These are phyloP conservation scores for Psix sp. DNA, from an alignment of 1,140 invertebrate species.

Conservation along the genomic window DNA sequence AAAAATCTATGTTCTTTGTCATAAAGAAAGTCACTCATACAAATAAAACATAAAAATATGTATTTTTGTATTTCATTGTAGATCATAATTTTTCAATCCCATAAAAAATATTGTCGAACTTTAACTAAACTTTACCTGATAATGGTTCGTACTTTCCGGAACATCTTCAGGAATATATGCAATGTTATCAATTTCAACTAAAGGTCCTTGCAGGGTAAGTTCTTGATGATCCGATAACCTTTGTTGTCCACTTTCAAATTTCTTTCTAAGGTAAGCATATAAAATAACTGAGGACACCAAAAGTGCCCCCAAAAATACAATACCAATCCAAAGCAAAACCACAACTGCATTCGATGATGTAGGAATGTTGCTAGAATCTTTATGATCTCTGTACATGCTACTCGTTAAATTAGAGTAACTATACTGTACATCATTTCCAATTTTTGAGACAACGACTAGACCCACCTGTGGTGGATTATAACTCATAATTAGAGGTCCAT, in stretches of 20 bases:
- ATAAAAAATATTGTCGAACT: too few species aligned
- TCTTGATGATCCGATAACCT: constrained; percentile 80
- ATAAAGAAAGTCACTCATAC: too few species aligned
- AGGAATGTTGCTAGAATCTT: not conserved
- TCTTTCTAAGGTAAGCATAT: constrained; percentile 79
- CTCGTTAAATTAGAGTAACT: constrained; percentile 81
- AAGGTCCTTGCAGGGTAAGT: constrained; percentile 81
- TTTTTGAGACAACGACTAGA: constrained; percentile 83
- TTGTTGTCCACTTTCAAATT: constrained; percentile 72
- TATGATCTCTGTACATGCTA: constrained; percentile 54
- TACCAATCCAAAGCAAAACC: constrained; percentile 79
- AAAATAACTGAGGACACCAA: constrained; percentile 79
- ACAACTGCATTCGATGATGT: constrained; percentile 66
- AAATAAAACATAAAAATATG: too few species aligned
- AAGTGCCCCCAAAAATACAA: constrained; percentile 79
- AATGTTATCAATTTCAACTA: constrained; percentile 80
- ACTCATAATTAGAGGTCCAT: constrained; percentile 84
- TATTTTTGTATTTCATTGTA: too few species aligned
- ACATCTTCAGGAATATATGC: constrained; percentile 84
- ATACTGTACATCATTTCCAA: constrained; percentile 80
- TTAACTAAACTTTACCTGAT: constrained; percentile 77
- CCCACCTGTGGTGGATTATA: constrained; percentile 79
- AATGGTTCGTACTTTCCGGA: constrained; percentile 82
- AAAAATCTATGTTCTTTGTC: too few species aligned
- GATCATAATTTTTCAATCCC: too few species aligned